Conservation (phyloP, 2,113 vertebrate genomes). For the Parus major region DNA sequence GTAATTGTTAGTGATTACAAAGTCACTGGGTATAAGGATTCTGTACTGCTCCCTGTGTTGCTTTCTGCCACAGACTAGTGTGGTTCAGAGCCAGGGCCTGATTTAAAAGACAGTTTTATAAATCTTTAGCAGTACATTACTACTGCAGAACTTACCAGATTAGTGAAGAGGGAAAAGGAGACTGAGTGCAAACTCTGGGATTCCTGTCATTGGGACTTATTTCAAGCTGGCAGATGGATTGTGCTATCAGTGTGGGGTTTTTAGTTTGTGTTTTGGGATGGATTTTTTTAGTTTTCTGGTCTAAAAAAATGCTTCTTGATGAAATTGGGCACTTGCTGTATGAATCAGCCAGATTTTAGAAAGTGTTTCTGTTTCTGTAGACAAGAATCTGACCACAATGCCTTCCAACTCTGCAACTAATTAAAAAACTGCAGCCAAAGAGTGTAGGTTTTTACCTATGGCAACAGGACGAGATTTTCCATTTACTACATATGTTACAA, state of each 20-base stretch:
- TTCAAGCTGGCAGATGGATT: not conserved
- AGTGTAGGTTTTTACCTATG: not conserved
- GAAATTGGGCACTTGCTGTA: not conserved
- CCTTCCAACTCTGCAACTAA: not conserved
- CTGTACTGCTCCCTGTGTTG: not conserved
- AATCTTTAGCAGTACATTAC: not conserved
- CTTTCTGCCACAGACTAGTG: not conserved
- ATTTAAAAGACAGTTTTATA: not conserved
- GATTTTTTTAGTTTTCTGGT: not conserved
- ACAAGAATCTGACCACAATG: not conserved
- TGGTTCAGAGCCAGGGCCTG: not conserved
- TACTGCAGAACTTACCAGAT: not conserved
- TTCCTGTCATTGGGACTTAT: not conserved
- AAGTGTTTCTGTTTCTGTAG: not conserved
- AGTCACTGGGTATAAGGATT: not conserved
- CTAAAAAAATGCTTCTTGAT: not conserved
- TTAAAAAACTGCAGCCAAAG: not conserved
- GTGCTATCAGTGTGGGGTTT: fast-evolving
- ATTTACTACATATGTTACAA: not conserved
- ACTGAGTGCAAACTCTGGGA: not conserved
- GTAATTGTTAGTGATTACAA: not conserved
- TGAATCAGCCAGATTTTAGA: not conserved
- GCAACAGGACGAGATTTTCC: not conserved
- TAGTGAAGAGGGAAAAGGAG: not conserved
- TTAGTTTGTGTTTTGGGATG: not conserved